Conservation (phyloP, 2,113 vertebrate genomes). For the Thalassoma bifasciatum region DNA sequence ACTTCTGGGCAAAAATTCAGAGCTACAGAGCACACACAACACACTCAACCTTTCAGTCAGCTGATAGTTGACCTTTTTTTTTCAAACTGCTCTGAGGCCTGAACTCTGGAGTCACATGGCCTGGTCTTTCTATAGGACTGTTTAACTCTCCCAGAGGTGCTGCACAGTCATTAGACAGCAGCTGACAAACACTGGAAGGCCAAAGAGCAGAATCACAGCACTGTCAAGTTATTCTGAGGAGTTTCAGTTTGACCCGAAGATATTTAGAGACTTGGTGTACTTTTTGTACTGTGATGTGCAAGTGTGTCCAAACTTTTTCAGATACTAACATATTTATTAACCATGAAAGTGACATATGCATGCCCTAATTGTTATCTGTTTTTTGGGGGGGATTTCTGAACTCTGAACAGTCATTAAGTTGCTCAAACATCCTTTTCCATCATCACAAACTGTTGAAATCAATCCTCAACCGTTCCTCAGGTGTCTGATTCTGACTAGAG, state of each 20-base stretch:
- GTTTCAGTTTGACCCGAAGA: neutral
- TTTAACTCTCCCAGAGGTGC: neutral
- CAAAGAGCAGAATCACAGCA: constrained; percentile 27
- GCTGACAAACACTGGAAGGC: constrained; percentile 42
- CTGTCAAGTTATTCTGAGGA: neutral
- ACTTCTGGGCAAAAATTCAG: neutral
- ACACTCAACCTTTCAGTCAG: constrained; percentile 38
- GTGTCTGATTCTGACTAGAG: too few species aligned
- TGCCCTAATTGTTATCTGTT: too few species aligned
- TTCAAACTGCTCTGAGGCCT: constrained; percentile 32
- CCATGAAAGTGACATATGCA: too few species aligned
- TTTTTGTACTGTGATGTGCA: too few species aligned
- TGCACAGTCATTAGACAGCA: constrained; percentile 45
- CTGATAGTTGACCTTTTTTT: constrained; percentile 39
- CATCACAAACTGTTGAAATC: too few species aligned
- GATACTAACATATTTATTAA: too few species aligned
- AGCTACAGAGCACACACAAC: neutral
- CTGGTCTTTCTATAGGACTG: constrained; percentile 2
- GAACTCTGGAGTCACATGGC: constrained; percentile 50
- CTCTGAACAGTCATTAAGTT: too few species aligned
- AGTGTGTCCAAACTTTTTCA: too few species aligned
- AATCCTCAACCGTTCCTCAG: too few species aligned
- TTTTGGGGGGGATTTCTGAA: too few species aligned
- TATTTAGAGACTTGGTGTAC: too few species aligned
- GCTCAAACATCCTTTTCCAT: too few species aligned